These are phyloP conservation scores for Zaprionus lachaisei DNA, from an alignment of 1,140 invertebrate genomes.

Conservation along the genomic window DNA sequence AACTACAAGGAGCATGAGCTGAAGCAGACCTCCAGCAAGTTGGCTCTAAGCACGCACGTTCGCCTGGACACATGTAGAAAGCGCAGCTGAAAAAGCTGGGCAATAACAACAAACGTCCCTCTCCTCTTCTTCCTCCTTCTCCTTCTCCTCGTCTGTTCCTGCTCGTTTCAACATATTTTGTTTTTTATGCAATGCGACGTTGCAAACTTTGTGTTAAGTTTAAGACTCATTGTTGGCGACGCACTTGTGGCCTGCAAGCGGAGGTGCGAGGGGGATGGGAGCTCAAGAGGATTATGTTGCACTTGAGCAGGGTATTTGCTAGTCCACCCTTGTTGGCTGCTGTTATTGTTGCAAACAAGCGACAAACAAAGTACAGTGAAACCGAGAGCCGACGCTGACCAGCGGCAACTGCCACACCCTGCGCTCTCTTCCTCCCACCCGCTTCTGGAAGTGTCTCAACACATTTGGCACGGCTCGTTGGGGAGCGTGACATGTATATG, in stretches of 20 bases:
- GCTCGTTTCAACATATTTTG: conserved; percentile 60
- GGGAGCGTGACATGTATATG: conserved; percentile 81
- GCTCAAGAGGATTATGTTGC: not conserved
- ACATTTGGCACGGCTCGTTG: conserved; percentile 80
- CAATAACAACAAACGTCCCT: conserved; percentile 31
- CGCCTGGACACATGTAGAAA: conserved; percentile 26
- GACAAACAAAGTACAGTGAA: conserved; percentile 9
- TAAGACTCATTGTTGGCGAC: conserved; percentile 17
- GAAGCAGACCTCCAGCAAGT: conserved; percentile 19
- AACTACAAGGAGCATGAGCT: not conserved
- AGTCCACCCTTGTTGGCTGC: conserved; percentile 8
- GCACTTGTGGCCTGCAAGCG: not conserved
- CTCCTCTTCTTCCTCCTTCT: not conserved
- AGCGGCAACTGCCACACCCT: not conserved
- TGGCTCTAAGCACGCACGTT: conserved; percentile 39
- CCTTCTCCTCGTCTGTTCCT: conserved; percentile 10
- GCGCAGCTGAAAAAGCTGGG: conserved; percentile 20
- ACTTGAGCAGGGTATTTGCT: conserved; percentile 10
- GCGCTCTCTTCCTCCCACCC: not conserved
- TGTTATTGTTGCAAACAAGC: conserved; percentile 21
- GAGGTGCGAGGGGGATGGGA: not conserved
- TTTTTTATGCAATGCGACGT: conserved; percentile 71
- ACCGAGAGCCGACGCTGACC: conserved; percentile 7
- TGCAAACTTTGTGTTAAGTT: conserved; percentile 64
- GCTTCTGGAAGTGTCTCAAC: conserved; percentile 65